These are phyloP conservation scores for Phortica variegata DNA, from an alignment of 1,140 invertebrate genomes.

Conservation along the genomic window DNA sequence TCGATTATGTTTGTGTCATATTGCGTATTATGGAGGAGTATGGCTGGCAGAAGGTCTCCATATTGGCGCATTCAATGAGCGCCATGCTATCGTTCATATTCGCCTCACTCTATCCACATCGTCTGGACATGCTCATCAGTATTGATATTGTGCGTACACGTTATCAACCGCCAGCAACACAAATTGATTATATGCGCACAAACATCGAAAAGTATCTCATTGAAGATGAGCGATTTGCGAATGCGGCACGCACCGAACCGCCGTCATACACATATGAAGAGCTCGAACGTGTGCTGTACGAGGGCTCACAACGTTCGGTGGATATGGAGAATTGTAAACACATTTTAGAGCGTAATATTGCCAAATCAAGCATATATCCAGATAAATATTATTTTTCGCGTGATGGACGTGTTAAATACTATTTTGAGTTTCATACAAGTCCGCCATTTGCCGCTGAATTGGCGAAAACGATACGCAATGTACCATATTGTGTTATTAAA, in stretches of 20 bases:
- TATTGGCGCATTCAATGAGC: conserved; percentile 71
- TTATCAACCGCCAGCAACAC: conserved; percentile 34
- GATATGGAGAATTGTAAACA: conserved; percentile 60
- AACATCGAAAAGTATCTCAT: conserved; percentile 48
- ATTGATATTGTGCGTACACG: conserved; percentile 65
- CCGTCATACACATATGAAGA: conserved; percentile 64
- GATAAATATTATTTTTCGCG: conserved; percentile 65
- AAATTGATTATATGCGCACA: conserved; percentile 41
- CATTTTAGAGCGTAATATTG: conserved; percentile 62
- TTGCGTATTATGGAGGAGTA: conserved; percentile 66
- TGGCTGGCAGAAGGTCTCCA: conserved; percentile 68
- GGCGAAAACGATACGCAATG: conserved; percentile 37
- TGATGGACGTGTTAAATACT: conserved; percentile 61
- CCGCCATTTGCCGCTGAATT: conserved; percentile 38
- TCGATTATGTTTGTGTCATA: conserved; percentile 62
- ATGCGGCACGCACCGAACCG: conserved; percentile 57
- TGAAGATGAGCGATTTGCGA: conserved; percentile 43
- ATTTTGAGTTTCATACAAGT: conserved; percentile 37
- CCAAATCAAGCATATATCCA: conserved; percentile 60
- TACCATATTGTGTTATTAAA: conserved; percentile 50
- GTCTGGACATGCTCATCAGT: conserved; percentile 64
- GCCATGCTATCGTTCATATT: conserved; percentile 63
- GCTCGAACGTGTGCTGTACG: conserved; percentile 60
- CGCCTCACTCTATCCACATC: conserved; percentile 62
- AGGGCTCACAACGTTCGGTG: conserved; percentile 60